A percentile compares a stretch with the other conserved stretches of the same genome.
Evolutionary conservation across 2,113 vertebrate genomes (phyloP).

Genomic region (Urocolius indicus): DNA sequence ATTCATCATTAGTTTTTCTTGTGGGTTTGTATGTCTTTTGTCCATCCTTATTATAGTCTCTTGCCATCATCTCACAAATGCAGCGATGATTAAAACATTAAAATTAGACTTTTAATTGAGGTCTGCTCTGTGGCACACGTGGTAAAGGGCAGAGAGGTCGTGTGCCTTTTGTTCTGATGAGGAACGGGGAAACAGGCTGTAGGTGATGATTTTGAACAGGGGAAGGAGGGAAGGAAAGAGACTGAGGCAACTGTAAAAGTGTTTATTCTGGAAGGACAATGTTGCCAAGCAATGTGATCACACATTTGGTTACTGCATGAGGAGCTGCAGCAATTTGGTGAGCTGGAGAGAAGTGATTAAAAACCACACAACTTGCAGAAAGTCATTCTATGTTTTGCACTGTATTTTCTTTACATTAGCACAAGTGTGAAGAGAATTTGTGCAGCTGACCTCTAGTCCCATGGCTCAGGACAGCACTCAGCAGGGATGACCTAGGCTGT

Average conservation of each 20-base stretch:
- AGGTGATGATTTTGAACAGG: background rate
- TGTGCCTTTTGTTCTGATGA: background rate
- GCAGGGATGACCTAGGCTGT: background rate
- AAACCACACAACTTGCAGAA: background rate
- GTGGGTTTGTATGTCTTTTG: constrained; percentile 37
- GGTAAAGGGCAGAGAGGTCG: background rate
- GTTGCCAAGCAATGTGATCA: background rate
- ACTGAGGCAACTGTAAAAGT: background rate
- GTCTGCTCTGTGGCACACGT: accelerated
- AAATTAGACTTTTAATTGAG: constrained; percentile 1
- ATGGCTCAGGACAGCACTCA: accelerated
- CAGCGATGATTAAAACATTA: background rate
- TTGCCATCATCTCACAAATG: background rate
- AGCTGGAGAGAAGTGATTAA: background rate
- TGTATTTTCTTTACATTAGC: background rate
- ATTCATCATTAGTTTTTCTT: constrained; percentile 57
- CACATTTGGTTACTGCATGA: background rate
- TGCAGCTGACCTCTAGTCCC: background rate
- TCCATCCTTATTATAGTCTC: constrained; percentile 30
- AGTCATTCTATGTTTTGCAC: background rate
- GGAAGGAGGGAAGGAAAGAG: background rate
- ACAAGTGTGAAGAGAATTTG: accelerated
- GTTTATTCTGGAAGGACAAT: background rate
- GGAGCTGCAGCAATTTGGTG: background rate
- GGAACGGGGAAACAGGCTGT: background rate